Conservation (phyloP, 2,888 invertebrate species). For the Heterodera filipjevi region DNA sequence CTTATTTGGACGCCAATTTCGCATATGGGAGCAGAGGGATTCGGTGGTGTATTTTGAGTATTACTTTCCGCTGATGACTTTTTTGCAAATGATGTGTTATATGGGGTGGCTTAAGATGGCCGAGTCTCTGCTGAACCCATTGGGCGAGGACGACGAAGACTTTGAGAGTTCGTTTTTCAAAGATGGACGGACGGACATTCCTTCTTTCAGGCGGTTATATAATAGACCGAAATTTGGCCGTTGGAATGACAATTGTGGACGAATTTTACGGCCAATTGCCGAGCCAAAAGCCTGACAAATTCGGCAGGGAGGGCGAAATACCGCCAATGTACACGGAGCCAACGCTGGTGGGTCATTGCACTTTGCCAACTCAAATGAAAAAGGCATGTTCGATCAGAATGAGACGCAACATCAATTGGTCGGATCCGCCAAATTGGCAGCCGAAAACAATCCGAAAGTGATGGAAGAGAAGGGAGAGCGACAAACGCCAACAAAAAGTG, state of each 20-base stretch:
- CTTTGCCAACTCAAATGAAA: neutral
- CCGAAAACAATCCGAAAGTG: neutral
- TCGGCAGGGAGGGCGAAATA: constrained; percentile 11
- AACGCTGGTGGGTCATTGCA: neutral
- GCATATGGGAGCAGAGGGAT: constrained; percentile 34
- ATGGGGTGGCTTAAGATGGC: constrained; percentile 63
- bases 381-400: neutral
- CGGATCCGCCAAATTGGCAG: constrained; percentile 10
- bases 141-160: constrained; percentile 60
- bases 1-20: constrained; percentile 51
- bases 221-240: constrained; percentile 13
- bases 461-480: neutral
- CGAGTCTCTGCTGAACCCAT: constrained; percentile 58
- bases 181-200: neutral
- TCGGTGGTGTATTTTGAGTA: constrained; percentile 41
- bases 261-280: constrained; percentile 27
- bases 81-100: constrained; percentile 56
- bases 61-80: constrained; percentile 57
- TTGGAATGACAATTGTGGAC: constrained; percentile 33
- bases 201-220: neutral
- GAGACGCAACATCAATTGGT: constrained; percentile 1
- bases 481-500: neutral
- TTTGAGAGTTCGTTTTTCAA: constrained; percentile 43
- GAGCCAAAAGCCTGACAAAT: constrained; percentile 21
- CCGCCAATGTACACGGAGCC: neutral